Conservation (phyloP, 1,140 invertebrate species). For the Tetramorium alpestre region DNA sequence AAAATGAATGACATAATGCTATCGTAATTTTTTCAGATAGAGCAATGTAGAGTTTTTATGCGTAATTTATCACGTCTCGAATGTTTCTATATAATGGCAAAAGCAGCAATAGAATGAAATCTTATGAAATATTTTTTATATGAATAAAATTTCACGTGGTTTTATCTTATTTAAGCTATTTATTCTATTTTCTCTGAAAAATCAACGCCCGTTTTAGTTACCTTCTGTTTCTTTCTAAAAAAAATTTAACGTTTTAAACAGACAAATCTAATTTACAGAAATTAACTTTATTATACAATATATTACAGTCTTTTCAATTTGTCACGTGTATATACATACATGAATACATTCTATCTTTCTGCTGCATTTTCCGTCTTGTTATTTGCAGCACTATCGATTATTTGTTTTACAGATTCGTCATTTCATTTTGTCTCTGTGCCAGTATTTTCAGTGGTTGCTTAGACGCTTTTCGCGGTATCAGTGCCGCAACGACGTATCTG, state of each 20-base stretch:
- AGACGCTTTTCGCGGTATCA: constrained; percentile 89
- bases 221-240: not conserved
- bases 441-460: not conserved
- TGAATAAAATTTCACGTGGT: not conserved
- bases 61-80: not conserved
- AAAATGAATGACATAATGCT: not conserved
- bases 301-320: constrained; percentile 8
- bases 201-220: not conserved
- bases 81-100: not conserved
- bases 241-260: not conserved
- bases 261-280: constrained; percentile 5
- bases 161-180: not conserved
- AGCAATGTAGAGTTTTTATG: not conserved
- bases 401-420: not conserved
- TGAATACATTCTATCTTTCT: not conserved
- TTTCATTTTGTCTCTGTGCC: not conserved
- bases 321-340: not conserved
- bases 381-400: not conserved
- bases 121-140: no score
- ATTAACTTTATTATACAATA: constrained; percentile 11
- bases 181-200: not conserved
- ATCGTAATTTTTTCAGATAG: not conserved
- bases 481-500: constrained; percentile 90
- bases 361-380: not conserved
- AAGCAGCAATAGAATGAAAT: no score